Base-by-base conservation (phyloP, 2,888 invertebrate genomes). In the Schizaphis graminum region DNA sequence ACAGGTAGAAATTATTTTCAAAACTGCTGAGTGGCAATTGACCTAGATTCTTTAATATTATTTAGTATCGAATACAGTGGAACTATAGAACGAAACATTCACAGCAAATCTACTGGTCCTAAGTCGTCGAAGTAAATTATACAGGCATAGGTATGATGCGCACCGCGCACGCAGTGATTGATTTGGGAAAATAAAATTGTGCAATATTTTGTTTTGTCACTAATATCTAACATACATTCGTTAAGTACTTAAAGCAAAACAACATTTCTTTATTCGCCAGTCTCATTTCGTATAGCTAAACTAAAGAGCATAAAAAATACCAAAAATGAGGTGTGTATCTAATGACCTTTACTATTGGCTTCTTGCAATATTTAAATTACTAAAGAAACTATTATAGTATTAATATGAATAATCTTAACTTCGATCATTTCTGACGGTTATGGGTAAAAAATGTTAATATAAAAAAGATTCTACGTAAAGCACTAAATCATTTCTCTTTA, bases 301-400 rank as follows among this genome's bases (percentile, higher is more conserved):
- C 35, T 41, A 77, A 77, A 77, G 35, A 77, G 7, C 77, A 77
- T 77, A 35, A 35, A 77, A 77, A 77, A 35, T 35, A 77, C 35
- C 35, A 77, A 77, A 35, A 35, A 21, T 21, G 35, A 77, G 77
- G 35, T 35, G 35, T 77, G 77, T 77, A 35, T 77, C 21, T 35
- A 16, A 35, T 77, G 77, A 77, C 77, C 77, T 77, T 77, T 77
- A 77, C 77, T 77, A 77, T 41, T 77, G 77, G 77, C 77, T 77
- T 77, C 77, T 77, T 77, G 77, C 7, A 77, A 77, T 77, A 77
- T 77, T 77, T 77, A 77, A 77, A 77, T 77, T 77, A 77, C 21
- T 24, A 41, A 77, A 77, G 77, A 77, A 77, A 41, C 21, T 77
- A 8, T 77, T 35, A 67, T 67, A 67, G 35, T 77, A 77, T 77